Evolutionary conservation across 2,888 invertebrate species (phyloP).

Genomic region (Luffia ferchaultella): DNA sequence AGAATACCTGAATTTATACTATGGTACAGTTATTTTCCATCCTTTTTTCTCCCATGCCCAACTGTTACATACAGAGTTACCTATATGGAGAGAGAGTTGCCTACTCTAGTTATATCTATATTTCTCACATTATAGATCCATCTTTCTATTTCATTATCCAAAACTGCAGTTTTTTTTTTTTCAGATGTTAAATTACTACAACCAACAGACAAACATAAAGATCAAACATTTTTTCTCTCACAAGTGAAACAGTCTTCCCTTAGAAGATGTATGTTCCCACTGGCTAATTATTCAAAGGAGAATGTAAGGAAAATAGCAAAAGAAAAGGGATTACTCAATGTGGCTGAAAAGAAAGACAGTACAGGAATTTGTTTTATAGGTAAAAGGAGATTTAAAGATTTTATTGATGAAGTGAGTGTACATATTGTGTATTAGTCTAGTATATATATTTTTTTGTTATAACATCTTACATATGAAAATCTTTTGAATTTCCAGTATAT

Average conservation of each 20-base stretch:
- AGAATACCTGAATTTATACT: no score
- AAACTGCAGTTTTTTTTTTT: slow-evolving; percentile 21
- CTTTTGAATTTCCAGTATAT: slow-evolving; percentile 73
- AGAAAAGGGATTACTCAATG: slow-evolving; percentile 70
- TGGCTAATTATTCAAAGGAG: slow-evolving; percentile 78
- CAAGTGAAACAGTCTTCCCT: slow-evolving; percentile 83
- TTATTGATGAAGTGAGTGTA: slow-evolving; percentile 81
- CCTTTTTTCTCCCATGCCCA: no score
- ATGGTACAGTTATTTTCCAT: no score
- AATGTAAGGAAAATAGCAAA: slow-evolving; percentile 83
- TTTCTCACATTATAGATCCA: no score
- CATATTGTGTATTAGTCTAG: slow-evolving; percentile 5
- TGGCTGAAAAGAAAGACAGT: slow-evolving; percentile 83
- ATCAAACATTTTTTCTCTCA: slow-evolving; percentile 95
- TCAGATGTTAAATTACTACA: slow-evolving; percentile 74
- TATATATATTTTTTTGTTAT: slow-evolving; percentile 5
- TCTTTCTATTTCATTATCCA: no score
- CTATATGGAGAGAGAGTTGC: no score
- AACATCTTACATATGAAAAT: background rate
- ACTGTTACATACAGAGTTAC: no score
- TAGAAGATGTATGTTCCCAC: slow-evolving; percentile 87
- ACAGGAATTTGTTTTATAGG: slow-evolving; percentile 98
- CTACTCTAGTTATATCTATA: no score
- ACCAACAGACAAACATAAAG: slow-evolving; percentile 81
- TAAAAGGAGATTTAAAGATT: slow-evolving; percentile 83